Conservation (phyloP, 2,797 vertebrate genomes). For the Sternarchorhynchus goeldii region DNA sequence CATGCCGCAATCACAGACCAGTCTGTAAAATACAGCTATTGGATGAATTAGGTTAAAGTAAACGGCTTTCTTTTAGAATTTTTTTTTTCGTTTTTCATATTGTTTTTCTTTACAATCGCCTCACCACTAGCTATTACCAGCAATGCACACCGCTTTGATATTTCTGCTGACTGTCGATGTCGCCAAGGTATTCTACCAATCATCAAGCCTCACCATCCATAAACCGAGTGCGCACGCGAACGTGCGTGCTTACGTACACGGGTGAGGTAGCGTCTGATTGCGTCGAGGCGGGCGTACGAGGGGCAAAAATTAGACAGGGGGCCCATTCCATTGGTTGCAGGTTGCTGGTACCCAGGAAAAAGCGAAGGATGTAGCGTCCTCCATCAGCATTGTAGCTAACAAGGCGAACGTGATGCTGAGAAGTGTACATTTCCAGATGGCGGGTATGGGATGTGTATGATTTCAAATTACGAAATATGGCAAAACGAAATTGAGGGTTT, state of each 20-base stretch:
- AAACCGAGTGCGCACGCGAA: neutral
- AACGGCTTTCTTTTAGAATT: too few relatives aligned
- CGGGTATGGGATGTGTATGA: slow-evolving; percentile 29
- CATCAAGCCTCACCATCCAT: neutral
- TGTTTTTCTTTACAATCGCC: too few relatives aligned
- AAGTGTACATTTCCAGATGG: neutral
- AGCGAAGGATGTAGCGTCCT: slow-evolving; percentile 50
- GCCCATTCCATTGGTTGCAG: slow-evolving; percentile 54
- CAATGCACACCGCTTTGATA: too few relatives aligned
- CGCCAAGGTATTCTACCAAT: neutral
- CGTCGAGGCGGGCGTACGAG: slow-evolving; percentile 30
- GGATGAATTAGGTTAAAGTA: too few relatives aligned
- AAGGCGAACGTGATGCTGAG: slow-evolving; percentile 30
- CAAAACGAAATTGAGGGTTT: slow-evolving; percentile 48
- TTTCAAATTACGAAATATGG: slow-evolving; percentile 34
- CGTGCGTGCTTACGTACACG: slow-evolving; percentile 23
- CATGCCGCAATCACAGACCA: too few relatives aligned
- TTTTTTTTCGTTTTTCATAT: too few relatives aligned
- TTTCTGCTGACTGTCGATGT: neutral
- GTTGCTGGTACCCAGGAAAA: slow-evolving; percentile 57
- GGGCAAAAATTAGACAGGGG: slow-evolving; percentile 12
- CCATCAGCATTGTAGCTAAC: slow-evolving; percentile 45
- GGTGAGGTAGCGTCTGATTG: slow-evolving; percentile 28
- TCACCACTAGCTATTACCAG: too few relatives aligned
- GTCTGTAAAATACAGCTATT: too few relatives aligned